Evolutionary conservation across 2,113 vertebrate species (phyloP).

Genomic region (Damaliscus lunatus): DNA sequence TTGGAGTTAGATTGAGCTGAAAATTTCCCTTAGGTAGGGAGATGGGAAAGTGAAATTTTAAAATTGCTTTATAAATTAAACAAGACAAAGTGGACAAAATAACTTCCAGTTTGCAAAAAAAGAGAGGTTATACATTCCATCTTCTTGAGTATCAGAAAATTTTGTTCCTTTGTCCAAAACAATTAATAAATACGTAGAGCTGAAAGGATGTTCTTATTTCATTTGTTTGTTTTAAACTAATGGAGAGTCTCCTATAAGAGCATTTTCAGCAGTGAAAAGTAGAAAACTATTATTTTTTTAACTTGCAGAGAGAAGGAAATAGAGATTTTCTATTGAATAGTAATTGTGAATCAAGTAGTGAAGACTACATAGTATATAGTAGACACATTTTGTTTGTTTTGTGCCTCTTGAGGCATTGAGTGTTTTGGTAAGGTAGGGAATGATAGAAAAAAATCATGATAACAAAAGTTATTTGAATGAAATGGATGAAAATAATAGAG

Average conservation of each 20-base stretch:
- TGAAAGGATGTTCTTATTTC: background rate
- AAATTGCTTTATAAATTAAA: background rate
- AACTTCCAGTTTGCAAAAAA: background rate
- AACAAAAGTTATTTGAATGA: background rate
- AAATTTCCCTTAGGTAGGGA: background rate
- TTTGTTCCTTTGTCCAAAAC: background rate
- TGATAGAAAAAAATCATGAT: background rate
- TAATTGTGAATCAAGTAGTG: background rate
- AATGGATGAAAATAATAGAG: background rate
- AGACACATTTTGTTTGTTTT: background rate
- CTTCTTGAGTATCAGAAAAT: background rate
- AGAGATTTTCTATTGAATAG: background rate
- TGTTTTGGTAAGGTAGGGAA: background rate
- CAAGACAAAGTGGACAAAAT: accelerated
- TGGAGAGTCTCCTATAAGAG: background rate
- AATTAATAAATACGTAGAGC: background rate
- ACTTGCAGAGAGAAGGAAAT: background rate
- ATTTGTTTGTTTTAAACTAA: background rate
- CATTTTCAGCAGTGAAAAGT: background rate
- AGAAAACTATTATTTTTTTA: background rate
- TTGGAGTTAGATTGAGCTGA: background rate
- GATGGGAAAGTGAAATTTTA: background rate
- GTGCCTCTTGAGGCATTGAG: background rate
- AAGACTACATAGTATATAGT: background rate
- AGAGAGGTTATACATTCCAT: accelerated